These are phyloP conservation scores for Steatocranus sp. DNA, from an alignment of 2,797 vertebrate genomes.

Conservation along the genomic window DNA sequence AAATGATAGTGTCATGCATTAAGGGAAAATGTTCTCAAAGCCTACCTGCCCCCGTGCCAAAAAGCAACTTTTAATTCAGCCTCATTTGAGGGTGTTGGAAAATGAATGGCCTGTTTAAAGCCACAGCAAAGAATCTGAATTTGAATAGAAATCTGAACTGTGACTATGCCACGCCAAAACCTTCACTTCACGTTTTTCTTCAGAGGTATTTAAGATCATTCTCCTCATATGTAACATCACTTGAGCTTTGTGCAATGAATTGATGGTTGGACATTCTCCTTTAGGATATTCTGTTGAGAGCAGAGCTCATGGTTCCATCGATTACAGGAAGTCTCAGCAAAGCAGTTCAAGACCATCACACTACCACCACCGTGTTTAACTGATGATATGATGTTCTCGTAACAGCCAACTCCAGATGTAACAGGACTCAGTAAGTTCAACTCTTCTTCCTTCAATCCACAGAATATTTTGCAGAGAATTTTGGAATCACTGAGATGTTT, in stretches of 20 bases:
- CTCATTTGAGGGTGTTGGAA: background rate
- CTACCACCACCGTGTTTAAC: background rate
- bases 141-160: background rate
- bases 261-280: background rate
- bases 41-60: background rate
- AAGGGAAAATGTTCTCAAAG: background rate
- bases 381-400: background rate
- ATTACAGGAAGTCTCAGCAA: background rate
- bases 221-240: background rate
- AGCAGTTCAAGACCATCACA: background rate
- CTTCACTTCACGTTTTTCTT: background rate
- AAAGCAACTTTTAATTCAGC: background rate
- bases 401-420: background rate
- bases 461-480: background rate
- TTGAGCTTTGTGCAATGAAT: background rate
- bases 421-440: background rate
- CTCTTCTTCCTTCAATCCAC: background rate
- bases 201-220: background rate
- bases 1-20: background rate
- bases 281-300: background rate
- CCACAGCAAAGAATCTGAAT: background rate
- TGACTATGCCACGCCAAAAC: background rate
- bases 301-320: background rate
- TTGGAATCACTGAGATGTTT: background rate
- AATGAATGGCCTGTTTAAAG: background rate